Conservation (phyloP, 2,113 vertebrate species). For the Oryzias javanicus region DNA sequence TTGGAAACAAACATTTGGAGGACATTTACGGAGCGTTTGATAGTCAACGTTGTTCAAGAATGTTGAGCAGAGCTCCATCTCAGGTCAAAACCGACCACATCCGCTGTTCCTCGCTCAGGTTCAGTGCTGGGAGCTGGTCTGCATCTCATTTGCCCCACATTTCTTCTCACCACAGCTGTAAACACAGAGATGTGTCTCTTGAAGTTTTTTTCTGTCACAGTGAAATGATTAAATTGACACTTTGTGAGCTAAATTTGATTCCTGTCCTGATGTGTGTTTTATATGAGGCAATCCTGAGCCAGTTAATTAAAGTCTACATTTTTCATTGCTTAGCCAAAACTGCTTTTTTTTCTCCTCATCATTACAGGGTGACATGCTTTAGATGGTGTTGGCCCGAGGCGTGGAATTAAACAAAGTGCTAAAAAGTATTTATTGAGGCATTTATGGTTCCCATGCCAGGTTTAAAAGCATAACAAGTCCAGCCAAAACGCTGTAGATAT, state of each 20-base stretch:
- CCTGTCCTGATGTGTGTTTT: constrained; percentile 17
- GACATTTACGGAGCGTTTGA: no score
- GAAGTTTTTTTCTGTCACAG: constrained; percentile 13
- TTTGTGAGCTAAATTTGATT: constrained; percentile 14
- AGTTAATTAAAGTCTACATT: constrained; percentile 75
- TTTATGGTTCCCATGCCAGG: constrained; percentile 71
- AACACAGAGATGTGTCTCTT: constrained; percentile 52
- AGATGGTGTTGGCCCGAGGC: constrained; percentile 67
- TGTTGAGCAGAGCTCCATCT: constrained; percentile 51
- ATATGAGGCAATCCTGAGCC: constrained; percentile 39
- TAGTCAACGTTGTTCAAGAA: constrained; percentile 37
- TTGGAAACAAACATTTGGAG: no score
- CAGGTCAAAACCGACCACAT: constrained; percentile 63
- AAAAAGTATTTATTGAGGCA: constrained; percentile 77
- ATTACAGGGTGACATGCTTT: constrained; percentile 68
- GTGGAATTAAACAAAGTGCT: constrained; percentile 77
- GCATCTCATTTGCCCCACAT: constrained; percentile 77
- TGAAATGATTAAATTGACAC: constrained; percentile 33
- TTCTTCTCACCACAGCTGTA: constrained; percentile 62
- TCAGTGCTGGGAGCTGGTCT: constrained; percentile 70
- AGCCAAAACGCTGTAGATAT: constrained; percentile 69
- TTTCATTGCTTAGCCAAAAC: constrained; percentile 44
- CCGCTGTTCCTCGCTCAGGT: constrained; percentile 31
- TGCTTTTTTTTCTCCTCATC: constrained; percentile 28
- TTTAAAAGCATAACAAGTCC: constrained; percentile 52